phyloP scores from a whole-genome alignment of 2,113 vertebrate genomes.

The Phodopus roborovskii region DNA sequence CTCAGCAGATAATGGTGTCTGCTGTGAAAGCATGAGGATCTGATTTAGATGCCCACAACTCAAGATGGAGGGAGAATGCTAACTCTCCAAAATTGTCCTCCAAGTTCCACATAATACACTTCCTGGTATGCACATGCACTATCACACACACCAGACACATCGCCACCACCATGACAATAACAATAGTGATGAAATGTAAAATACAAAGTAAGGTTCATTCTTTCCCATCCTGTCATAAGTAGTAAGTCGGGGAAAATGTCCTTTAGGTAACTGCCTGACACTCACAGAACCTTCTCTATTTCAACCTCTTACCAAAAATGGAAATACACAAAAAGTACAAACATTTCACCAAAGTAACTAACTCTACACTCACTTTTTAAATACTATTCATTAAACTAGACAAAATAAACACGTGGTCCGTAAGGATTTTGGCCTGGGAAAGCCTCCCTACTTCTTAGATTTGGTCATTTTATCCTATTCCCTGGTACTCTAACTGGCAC shows the following conservation, averaged over 20 bases:
- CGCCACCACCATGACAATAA: neutral
- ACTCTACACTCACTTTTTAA: constrained; percentile 17
- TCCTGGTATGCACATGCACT: neutral
- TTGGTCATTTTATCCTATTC: neutral
- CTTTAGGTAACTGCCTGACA: neutral
- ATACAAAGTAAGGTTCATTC: neutral
- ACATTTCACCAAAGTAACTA: neutral
- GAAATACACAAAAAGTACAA: neutral
- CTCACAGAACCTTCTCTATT: neutral
- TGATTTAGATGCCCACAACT: neutral
- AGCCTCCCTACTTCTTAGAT: neutral
- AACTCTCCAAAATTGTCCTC: neutral
- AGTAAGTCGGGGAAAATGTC: neutral
- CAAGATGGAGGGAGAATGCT: neutral
- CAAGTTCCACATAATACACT: neutral
- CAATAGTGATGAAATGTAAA: neutral
- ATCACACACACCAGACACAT: neutral
- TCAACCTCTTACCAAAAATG: neutral
- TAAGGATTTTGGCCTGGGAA: neutral
- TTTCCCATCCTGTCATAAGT: constrained; percentile 3
- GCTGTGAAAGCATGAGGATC: too few relatives aligned
- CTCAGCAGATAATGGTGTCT: neutral
- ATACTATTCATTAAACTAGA: neutral
- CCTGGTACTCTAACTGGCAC: neutral
- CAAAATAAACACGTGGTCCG: constrained; percentile 6